Evolutionary conservation across 1,140 invertebrate genomes (phyloP).

Genomic region (Centruroides vittatus): DNA sequence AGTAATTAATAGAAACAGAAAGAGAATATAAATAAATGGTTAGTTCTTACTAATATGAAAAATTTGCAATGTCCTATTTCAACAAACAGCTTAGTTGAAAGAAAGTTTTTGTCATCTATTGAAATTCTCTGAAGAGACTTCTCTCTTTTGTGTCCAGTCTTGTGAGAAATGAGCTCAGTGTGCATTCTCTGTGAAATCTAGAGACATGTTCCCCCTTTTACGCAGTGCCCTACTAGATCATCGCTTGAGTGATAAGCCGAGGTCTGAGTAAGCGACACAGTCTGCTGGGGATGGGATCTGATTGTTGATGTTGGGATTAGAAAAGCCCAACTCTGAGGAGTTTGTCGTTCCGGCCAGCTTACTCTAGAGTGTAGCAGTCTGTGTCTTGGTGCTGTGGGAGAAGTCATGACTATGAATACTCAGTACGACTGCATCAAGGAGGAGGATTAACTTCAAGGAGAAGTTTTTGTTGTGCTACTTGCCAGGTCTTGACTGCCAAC

Average conservation of each 20-base stretch:
- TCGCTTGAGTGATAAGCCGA: slow-evolving; percentile 10
- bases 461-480: no score
- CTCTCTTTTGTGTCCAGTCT: slow-evolving; percentile 8
- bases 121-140: no score
- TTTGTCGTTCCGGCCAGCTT: no score
- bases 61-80: no score
- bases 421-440: slow-evolving; percentile 5
- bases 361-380: no score
- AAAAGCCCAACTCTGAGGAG: neutral
- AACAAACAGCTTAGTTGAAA: no score
- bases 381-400: no score
- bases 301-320: slow-evolving; percentile 17
- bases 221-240: neutral
- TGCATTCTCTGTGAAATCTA: slow-evolving; percentile 13
- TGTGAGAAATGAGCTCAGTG: slow-evolving; percentile 17
- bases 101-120: no score
- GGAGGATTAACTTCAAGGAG: slow-evolving; percentile 10
- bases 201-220: slow-evolving; percentile 7
- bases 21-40: no score
- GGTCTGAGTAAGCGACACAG: neutral
- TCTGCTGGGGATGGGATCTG: slow-evolving; percentile 6
- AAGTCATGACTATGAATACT: no score
- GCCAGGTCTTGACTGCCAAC: neutral
- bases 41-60: no score
- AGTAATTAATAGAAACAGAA: no score